Percentiles rank a stretch among this genome's conserved stretches.
phyloP scores from a whole-genome alignment of 2,113 vertebrate species.

The Dendrocopos noguchii region DNA sequence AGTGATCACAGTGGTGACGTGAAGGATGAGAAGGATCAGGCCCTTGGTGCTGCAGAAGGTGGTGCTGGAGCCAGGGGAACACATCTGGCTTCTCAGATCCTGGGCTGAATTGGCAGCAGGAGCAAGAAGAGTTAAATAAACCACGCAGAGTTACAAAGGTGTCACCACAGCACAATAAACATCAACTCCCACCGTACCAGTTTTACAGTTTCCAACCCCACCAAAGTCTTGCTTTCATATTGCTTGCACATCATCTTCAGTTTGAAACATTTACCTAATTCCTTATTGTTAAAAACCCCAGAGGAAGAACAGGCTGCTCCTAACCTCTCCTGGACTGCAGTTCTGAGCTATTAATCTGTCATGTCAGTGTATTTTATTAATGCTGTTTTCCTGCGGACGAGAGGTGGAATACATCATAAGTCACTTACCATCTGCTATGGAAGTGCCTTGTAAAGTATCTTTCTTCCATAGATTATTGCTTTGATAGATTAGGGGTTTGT shows the following conservation, averaged over 20 bases:
- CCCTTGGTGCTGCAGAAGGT: background rate
- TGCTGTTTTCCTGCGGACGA: background rate
- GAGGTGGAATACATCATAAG: conserved; percentile 5
- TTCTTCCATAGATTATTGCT: conserved; percentile 35
- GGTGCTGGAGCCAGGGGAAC: background rate
- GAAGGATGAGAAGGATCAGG: background rate
- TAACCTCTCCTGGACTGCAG: background rate
- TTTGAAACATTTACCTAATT: conserved; percentile 41
- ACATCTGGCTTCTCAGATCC: background rate
- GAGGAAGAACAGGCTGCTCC: background rate
- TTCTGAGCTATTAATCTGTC: conserved; percentile 31
- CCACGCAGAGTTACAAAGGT: background rate
- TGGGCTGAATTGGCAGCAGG: background rate
- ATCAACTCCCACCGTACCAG: background rate
- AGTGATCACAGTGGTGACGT: background rate
- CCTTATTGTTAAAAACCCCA: conserved; percentile 12
- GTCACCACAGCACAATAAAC: background rate
- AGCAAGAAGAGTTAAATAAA: background rate
- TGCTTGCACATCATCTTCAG: background rate
- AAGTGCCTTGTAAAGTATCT: background rate
- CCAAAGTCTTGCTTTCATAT: background rate
- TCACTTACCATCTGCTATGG: conserved; percentile 55
- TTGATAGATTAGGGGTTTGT: conserved; percentile 41
- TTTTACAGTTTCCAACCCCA: background rate
- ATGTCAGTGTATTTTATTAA: conserved; percentile 46